Conservation (phyloP, 2,797 vertebrate species). For the Sebastes hopkinsi region DNA sequence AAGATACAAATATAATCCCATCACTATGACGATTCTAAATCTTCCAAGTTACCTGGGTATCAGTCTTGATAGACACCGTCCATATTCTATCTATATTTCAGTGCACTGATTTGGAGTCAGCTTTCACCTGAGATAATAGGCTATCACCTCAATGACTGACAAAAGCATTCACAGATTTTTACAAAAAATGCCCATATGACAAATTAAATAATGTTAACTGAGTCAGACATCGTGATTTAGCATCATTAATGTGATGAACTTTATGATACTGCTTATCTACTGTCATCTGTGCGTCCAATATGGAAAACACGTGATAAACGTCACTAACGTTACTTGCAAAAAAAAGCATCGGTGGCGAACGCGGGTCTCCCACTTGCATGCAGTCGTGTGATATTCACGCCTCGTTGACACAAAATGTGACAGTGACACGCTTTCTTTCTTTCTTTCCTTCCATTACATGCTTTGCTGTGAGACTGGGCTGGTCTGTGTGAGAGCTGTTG, state of each 20-base stretch:
- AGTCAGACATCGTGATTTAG: not conserved
- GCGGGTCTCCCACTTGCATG: no score
- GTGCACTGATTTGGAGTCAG: not conserved
- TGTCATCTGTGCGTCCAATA: no score
- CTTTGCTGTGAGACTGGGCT: no score
- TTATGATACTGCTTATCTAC: not conserved
- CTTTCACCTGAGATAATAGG: not conserved
- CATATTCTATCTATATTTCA: not conserved
- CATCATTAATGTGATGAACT: not conserved
- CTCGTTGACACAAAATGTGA: accelerated
- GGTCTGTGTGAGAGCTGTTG: not conserved
- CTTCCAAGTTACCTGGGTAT: no score
- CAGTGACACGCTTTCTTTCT: no score
- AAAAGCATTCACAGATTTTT: not conserved
- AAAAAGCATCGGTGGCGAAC: accelerated
- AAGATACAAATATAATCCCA: not conserved
- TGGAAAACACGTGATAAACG: no score
- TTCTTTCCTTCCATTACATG: no score
- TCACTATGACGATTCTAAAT: no score
- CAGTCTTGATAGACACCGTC: no score
- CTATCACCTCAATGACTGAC: not conserved
- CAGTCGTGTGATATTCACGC: accelerated
- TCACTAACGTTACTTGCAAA: no score
- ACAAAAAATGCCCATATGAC: not conserved
- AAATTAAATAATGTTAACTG: not conserved